phyloP scores from a whole-genome alignment of 2,113 vertebrate genomes.

The Okapia johnstoni region DNA sequence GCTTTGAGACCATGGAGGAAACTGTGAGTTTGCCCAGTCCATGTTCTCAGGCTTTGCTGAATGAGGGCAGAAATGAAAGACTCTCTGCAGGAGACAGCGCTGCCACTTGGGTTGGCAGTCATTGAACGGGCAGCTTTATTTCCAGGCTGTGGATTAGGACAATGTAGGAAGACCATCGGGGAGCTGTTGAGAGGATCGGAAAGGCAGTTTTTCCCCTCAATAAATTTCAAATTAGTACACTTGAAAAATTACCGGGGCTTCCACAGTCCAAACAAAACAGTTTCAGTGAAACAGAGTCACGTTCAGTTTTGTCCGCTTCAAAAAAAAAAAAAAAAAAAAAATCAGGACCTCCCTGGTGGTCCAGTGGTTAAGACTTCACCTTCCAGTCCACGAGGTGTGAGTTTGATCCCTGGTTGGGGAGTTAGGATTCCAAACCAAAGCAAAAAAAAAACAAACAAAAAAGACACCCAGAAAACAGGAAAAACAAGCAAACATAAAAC shows the following conservation, averaged over 20 bases:
- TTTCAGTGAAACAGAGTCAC: not conserved
- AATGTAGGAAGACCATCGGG: not conserved
- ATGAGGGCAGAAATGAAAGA: not conserved
- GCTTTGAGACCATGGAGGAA: not conserved
- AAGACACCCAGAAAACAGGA: not conserved
- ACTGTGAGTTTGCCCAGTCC: not conserved
- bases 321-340: not conserved
- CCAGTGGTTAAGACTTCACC: not conserved
- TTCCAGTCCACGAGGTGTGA: not conserved
- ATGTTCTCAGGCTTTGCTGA: not conserved
- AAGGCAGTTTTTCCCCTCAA: not conserved
- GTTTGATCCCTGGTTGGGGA: not conserved
- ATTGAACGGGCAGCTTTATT: not conserved
- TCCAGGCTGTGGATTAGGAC: not conserved
- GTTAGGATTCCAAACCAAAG: not conserved
- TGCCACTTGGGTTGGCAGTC: fast-evolving
- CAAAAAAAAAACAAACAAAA: too few relatives aligned
- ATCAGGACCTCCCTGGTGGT: not conserved
- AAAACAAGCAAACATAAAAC: not conserved
- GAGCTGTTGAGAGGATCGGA: not conserved
- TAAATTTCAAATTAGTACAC: not conserved
- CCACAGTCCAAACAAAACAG: not conserved
- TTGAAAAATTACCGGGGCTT: not conserved
- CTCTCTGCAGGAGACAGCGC: fast-evolving
- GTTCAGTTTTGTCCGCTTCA: not conserved